A percentile compares a stretch with the other conserved stretches of the same genome.
phyloP scores from a whole-genome alignment of 35 echinoderm and acorn worm genomes.

The Hemicentrotus pulcherrimus region DNA sequence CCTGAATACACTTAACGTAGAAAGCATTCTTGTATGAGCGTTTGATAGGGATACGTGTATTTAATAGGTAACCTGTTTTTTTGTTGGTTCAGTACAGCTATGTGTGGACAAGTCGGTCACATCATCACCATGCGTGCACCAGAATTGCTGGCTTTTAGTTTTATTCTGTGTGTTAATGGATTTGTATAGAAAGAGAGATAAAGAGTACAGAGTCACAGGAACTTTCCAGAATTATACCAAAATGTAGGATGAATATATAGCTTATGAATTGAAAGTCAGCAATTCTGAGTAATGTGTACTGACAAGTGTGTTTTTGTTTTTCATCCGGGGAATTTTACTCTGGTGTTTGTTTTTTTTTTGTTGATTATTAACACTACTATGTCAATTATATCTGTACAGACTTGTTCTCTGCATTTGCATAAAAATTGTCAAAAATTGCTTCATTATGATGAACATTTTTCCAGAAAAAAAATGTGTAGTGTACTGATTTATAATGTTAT shows the following conservation, averaged over 20 bases:
- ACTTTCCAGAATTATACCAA: conserved; percentile 46
- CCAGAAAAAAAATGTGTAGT: conserved; percentile 48
- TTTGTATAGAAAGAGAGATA: conserved; percentile 28
- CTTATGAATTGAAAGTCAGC: conserved; percentile 32
- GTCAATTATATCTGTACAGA: conserved; percentile 46
- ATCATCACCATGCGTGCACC: neutral
- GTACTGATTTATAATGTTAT: conserved; percentile 44
- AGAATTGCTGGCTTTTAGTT: conserved; percentile 37
- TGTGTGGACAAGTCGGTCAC: neutral
- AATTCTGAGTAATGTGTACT: conserved; percentile 36
- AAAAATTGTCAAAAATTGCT: conserved; percentile 28
- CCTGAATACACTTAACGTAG: neutral
- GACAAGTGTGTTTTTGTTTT: neutral
- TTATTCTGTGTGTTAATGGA: conserved; percentile 26
- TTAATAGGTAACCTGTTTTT: neutral
- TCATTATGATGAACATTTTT: conserved; percentile 47
- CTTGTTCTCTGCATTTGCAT: conserved; percentile 49
- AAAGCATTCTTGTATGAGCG: neutral
- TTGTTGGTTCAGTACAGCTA: neutral
- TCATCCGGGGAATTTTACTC: neutral
- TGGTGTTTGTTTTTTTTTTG: conserved; percentile 37
- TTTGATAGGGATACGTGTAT: neutral
- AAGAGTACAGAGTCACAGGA: conserved; percentile 24
- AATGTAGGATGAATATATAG: conserved; percentile 29
- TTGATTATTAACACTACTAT: conserved; percentile 46